Conservation (phyloP, 2,113 vertebrate genomes). For the Terrapene triunguis region DNA sequence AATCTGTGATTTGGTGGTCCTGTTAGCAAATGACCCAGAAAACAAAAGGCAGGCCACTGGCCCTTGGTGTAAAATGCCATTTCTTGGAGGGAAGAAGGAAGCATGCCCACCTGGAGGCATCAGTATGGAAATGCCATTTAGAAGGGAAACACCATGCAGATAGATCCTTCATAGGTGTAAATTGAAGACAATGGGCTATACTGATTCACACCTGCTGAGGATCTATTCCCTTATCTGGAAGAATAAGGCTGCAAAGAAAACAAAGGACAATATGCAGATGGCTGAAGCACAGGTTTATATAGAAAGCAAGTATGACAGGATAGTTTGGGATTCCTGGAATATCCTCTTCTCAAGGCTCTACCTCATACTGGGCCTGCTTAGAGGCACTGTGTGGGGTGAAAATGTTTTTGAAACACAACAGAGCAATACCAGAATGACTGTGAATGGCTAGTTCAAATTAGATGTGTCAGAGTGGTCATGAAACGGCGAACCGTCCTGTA, state of each 20-base stretch:
- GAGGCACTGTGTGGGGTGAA: rapidly evolving
- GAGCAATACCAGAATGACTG: rapidly evolving
- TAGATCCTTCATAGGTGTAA: background rate
- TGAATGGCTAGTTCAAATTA: background rate
- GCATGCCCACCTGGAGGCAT: background rate
- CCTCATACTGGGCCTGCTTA: background rate
- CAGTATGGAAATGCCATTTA: background rate
- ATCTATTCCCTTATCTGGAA: background rate
- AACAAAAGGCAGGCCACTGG: background rate
- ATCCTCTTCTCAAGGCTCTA: background rate
- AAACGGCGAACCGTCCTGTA: background rate
- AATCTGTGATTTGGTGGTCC: background rate
- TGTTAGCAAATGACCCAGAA: background rate
- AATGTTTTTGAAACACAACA: background rate
- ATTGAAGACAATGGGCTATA: too few species aligned
- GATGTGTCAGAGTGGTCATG: rapidly evolving
- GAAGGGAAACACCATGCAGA: background rate
- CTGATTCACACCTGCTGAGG: too few species aligned
- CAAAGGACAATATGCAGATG: background rate
- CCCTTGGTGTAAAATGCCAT: background rate
- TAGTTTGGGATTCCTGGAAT: background rate
- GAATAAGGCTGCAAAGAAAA: background rate
- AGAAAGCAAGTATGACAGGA: background rate
- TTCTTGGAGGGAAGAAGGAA: background rate
- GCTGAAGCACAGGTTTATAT: background rate